Percentiles rank a stretch among this genome's conserved stretches.
Evolutionary conservation across 1,140 invertebrate genomes (phyloP).

Genomic region (Tenebrio molitor): DNA sequence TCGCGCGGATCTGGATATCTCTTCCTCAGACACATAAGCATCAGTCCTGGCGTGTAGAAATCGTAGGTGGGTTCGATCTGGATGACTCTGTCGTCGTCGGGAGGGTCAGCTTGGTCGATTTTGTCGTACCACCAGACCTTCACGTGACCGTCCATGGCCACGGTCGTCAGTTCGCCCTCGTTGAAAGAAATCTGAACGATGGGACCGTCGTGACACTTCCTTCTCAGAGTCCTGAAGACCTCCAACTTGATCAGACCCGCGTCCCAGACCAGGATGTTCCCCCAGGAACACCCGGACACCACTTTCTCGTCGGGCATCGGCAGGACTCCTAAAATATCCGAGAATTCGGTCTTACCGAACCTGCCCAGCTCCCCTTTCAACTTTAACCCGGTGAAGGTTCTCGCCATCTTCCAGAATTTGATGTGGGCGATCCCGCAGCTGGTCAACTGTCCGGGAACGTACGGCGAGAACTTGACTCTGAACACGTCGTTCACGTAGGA

Average conservation of each 20-base stretch:
- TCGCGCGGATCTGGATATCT: slow-evolving; percentile 65
- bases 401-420: slow-evolving; percentile 93
- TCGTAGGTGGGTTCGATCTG: slow-evolving; percentile 87
- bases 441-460: slow-evolving; percentile 81
- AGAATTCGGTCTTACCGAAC: slow-evolving; percentile 92
- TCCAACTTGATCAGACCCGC: slow-evolving; percentile 88
- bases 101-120: slow-evolving; percentile 84
- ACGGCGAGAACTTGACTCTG: slow-evolving; percentile 84
- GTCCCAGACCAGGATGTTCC: slow-evolving; percentile 92
- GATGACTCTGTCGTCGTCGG: slow-evolving; percentile 82
- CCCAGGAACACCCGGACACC: slow-evolving; percentile 89
- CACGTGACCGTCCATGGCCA: slow-evolving; percentile 85
- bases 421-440: slow-evolving; percentile 85
- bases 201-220: slow-evolving; percentile 80
- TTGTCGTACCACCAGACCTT: slow-evolving; percentile 90
- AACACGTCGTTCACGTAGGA: slow-evolving; percentile 86
- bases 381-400: slow-evolving; percentile 92
- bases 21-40: slow-evolving; percentile 72
- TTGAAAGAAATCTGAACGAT: slow-evolving; percentile 81
- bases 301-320: slow-evolving; percentile 90
- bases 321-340: slow-evolving; percentile 86
- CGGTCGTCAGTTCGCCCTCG: slow-evolving; percentile 75
- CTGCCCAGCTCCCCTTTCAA: slow-evolving; percentile 86
- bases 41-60: slow-evolving; percentile 70
- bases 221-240: slow-evolving; percentile 77